phyloP scores from a whole-genome alignment of 1,140 invertebrate genomes.

The Streblospio benedicti region DNA sequence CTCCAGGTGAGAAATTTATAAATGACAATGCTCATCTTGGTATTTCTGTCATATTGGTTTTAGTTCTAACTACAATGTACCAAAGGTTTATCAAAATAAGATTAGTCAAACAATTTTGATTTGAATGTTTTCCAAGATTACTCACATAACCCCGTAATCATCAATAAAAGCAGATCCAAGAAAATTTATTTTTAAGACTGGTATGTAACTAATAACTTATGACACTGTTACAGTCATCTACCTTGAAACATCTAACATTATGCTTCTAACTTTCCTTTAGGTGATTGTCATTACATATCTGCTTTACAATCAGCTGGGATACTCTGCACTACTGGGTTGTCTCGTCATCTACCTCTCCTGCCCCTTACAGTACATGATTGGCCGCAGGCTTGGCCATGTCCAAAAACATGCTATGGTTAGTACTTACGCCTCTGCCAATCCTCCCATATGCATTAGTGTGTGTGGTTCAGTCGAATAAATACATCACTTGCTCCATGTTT shows the following conservation, averaged over 20 bases:
- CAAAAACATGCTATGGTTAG: conserved; percentile 55
- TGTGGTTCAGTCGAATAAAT: not conserved
- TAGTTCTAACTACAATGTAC: not conserved
- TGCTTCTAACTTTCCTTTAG: conserved; percentile 48
- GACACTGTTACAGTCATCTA: not conserved
- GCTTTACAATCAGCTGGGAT: conserved; percentile 65
- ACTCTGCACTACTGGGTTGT: conserved; percentile 68
- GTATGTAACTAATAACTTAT: too few species aligned
- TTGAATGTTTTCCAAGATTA: not conserved
- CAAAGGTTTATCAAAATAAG: not conserved
- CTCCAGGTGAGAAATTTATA: conserved; percentile 57
- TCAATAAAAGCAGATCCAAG: too few species aligned
- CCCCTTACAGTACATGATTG: conserved; percentile 43
- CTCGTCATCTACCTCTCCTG: conserved; percentile 37
- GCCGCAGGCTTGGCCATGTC: conserved; percentile 33
- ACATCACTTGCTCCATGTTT: not conserved
- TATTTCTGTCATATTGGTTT: conserved; percentile 6
- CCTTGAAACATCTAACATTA: not conserved
- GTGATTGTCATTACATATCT: conserved; percentile 63
- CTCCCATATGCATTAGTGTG: not conserved
- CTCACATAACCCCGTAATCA: not conserved
- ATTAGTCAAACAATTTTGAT: not conserved
- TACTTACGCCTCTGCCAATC: conserved; percentile 2
- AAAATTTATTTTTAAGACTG: too few species aligned
- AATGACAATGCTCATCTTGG: not conserved